Evolutionary conservation across 64 coral and sea anemone genomes (phyloP), one percentile per base, ranked within the genome.

Genomic region (Orbicella faveolata): DNA sequence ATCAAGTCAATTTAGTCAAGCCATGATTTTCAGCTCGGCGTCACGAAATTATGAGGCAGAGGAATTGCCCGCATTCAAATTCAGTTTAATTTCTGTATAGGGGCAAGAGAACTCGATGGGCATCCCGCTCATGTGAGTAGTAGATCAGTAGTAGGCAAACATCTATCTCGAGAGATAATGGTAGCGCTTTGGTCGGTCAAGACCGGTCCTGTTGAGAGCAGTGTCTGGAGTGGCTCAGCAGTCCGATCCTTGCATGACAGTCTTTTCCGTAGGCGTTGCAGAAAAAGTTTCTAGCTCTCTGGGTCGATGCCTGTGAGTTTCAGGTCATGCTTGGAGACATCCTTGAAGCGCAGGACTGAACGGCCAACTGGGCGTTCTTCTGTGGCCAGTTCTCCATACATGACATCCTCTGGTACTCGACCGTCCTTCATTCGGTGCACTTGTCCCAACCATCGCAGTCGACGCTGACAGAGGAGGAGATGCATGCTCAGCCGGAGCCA

Each of bases 371-470:
- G 34, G 0, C 84, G 0, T 0, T 74, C 11, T 13, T 66, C 70
- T 2, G 19, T 11, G 0, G 63, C 37, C 6, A 87, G 14, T 23
- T 87, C 36, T 6, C 36, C 52, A 14, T 79, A 89, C 4, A 79
- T 33, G 21, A 36, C 15, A 21, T 89, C 39, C 21, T 75, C 19
- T 75, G 75, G 75, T 34, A 89, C 21, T 3, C 34, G 54, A 6
- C 73, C 44, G 74, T 78, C 30, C 18, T 89, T 36, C 51, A 63
- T 89, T 1, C 74, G 21, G 13, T 65, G 39, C 2, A 77, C 87
- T 20, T 88, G 87, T 39, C 87, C 74, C 5, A 89, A 6, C 87
- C 87, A 89, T 21, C 36, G 21, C 52, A 78, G 17, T 23, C 52
- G 12, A 16, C 52, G 20, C 44, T 88, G 6, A 12, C 70, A 64